These are phyloP conservation scores for Omphaloscelis lunosa DNA, from an alignment of 2,888 invertebrate genomes.

Conservation along the genomic window DNA sequence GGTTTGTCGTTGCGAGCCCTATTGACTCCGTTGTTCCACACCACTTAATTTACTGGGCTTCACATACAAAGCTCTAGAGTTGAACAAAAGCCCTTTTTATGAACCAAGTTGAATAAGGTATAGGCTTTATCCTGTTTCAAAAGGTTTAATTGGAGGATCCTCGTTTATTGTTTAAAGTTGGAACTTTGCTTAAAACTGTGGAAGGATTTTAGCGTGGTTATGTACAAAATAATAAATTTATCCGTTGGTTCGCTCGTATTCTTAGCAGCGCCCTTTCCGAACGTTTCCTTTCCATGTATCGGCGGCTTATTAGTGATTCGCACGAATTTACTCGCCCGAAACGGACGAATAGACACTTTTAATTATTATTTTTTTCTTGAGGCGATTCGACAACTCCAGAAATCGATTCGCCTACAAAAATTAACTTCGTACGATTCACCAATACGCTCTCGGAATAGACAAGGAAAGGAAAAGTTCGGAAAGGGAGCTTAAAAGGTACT, in stretches of 20 bases:
- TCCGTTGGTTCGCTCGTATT: neutral
- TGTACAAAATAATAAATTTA: neutral
- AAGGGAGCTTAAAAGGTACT: no score
- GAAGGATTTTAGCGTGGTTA: no score
- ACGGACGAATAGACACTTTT: no score
- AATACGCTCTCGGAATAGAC: no score
- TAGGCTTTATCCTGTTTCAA: conserved; percentile 17
- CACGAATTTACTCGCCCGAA: no score
- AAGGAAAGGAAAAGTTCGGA: no score
- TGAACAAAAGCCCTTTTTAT: conserved; percentile 38
- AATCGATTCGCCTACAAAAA: no score
- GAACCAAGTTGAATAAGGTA: conserved; percentile 7
- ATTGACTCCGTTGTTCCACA: conserved; percentile 31
- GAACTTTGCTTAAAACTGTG: neutral
- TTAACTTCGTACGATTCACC: no score
- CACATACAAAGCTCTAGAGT: conserved; percentile 1
- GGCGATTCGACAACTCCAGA: no score
- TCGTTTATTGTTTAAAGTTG: neutral
- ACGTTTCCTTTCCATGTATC: neutral
- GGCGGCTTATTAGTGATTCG: no score
- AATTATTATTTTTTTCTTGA: no score
- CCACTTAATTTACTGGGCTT: conserved; percentile 43
- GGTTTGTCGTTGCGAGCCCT: conserved; percentile 13
- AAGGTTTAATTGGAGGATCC: conserved; percentile 4
- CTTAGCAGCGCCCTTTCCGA: neutral